A percentile compares a stretch with the other conserved stretches of the same genome.
Conservation (phyloP, 2,888 invertebrate species). For the Tenthredo amoena region DNA sequence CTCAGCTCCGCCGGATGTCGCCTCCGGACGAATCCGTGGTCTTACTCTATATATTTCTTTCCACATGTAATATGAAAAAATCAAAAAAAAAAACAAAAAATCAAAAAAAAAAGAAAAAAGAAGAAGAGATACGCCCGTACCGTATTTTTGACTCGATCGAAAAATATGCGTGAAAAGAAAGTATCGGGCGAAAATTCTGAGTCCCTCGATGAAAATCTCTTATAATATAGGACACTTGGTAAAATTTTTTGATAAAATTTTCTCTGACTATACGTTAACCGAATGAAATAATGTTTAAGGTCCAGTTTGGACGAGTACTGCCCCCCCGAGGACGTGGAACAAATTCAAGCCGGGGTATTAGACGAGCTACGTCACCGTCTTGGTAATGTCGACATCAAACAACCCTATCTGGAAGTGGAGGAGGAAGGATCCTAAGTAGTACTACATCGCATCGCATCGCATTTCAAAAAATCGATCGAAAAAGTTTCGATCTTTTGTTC, state of each 20-base stretch:
- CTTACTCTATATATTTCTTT: neutral
- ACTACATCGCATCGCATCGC: neutral
- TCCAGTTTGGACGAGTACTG: slow-evolving; percentile 95
- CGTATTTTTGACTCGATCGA: too few species aligned
- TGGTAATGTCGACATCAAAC: slow-evolving; percentile 66
- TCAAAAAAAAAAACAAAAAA: too few species aligned
- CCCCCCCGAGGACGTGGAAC: slow-evolving; percentile 89
- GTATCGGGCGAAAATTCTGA: too few species aligned
- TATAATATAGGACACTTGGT: too few species aligned
- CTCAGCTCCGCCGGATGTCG: slow-evolving; percentile 68
- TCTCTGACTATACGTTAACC: neutral
- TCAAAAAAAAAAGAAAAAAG: too few species aligned
- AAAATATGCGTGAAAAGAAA: too few species aligned
- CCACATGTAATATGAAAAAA: neutral
- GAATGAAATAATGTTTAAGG: slow-evolving; percentile 72
- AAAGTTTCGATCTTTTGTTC: neutral
- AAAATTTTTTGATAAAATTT: too few species aligned
- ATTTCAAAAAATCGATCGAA: neutral
- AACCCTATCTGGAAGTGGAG: slow-evolving; percentile 67
- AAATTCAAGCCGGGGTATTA: slow-evolving; percentile 86
- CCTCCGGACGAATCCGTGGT: slow-evolving; percentile 59
- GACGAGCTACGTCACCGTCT: slow-evolving; percentile 78
- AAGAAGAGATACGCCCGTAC: too few species aligned
- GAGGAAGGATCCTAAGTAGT: slow-evolving; percentile 17
- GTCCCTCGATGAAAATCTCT: too few species aligned